Base-by-base conservation (phyloP, 2,113 vertebrate genomes). In the Cavia aperea region DNA sequence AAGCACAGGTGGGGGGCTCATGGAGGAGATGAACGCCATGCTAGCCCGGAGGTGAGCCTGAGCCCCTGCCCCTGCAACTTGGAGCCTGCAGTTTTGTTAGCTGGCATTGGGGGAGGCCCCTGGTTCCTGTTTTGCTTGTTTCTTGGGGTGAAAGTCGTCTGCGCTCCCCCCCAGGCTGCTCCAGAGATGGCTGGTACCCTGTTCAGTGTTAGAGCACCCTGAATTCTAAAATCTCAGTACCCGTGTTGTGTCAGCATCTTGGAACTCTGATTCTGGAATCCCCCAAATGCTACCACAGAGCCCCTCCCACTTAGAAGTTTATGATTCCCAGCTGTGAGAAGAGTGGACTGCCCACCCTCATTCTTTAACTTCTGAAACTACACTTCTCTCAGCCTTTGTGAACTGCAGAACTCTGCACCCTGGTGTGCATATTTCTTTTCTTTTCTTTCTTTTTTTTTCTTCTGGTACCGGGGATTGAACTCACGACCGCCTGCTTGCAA, bases 1-100 rank as follows among this genome's bases (percentile, higher is more conserved):
- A 43, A 97, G 98, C 87, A 98, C 98, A 2, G 98, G 98, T 0
- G 97, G 94, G 26, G 98, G 97, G 56, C 97, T 99, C 79, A 99
- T 99, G 98, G 98, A 99, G 60, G 99, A 99, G 95, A 99, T 99
- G 99, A 99, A 98, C 3, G 98, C 98, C 95, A 99, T 99, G 97
- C 95, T 99, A 91, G 98, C 99, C 49, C 96, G 99, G 73, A 98
- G 99, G 99, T 99, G 94, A 96, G 97, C 79, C 21, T 2, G 4
- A 29, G 51, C 46, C 77, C 16, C 33, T 4, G 58, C 33, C 33
- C 39, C 82, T 51, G 46, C 65, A 33, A 33, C 62, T 75, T 23
- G n/a, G 51, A 36, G 60, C 33, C 7, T 43, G 19, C 24, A 14
- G 54, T 16, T 49, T 70, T 18, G 46, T 1, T 5, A 36, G 75